Conservation (phyloP, 2,797 vertebrate species). For the Rhynchonycteris naso region DNA sequence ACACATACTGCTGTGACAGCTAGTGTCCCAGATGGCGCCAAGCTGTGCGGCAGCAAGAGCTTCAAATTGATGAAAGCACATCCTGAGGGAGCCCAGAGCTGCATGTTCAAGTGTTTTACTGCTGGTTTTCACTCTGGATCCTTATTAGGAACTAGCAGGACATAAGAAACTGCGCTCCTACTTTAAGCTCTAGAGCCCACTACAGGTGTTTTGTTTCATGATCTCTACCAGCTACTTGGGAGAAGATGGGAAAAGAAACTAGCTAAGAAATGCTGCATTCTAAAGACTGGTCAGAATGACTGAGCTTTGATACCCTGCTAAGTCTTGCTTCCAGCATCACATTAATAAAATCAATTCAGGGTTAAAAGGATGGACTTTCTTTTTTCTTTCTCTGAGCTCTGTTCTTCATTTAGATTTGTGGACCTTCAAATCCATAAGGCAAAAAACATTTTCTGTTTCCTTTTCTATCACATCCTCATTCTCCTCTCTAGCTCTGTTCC, state of each 20-base stretch:
- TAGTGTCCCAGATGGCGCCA: slow-evolving; percentile 16
- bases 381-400: slow-evolving; percentile 4
- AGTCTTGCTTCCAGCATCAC: not conserved
- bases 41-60: not conserved
- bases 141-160: not conserved
- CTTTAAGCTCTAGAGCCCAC: not conserved
- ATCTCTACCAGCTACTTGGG: not conserved
- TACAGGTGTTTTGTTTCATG: slow-evolving; percentile 18
- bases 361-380: slow-evolving; percentile 43
- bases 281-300: not conserved
- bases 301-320: not conserved
- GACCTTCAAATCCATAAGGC: not conserved
- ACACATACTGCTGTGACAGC: not conserved
- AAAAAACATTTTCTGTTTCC: not conserved
- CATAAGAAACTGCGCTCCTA: not conserved
- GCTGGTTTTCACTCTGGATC: not conserved
- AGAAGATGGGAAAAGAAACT: not conserved
- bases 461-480: not conserved
- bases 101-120: not conserved
- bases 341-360: not conserved
- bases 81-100: not conserved
- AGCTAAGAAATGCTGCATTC: slow-evolving; percentile 28
- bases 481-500: not conserved
- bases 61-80: not conserved
- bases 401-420: slow-evolving; percentile 22